phyloP scores from a whole-genome alignment of 2,797 vertebrate genomes.

The Tragelaphus eurycerus region DNA sequence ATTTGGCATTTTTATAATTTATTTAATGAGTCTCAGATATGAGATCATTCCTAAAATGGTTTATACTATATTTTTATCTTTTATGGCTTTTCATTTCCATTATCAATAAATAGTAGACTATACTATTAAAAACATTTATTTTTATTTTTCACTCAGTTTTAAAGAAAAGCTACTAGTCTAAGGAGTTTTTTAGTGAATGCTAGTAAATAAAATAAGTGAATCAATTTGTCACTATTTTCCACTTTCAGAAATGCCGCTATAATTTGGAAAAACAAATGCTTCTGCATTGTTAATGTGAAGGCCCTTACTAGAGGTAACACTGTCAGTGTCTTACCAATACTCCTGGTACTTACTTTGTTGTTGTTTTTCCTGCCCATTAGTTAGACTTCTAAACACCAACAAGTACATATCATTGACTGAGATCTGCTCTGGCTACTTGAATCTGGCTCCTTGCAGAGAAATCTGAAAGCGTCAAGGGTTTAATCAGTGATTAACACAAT shows the following conservation, averaged over 20 bases:
- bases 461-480: neutral
- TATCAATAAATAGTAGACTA: neutral
- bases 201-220: neutral
- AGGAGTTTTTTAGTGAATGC: neutral
- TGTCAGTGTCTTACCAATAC: neutral
- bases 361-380: neutral
- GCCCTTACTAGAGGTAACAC: neutral
- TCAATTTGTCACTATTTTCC: neutral
- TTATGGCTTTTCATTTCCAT: neutral
- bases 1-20: neutral
- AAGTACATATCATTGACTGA: neutral
- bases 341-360: neutral
- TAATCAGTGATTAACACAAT: neutral
- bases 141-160: neutral
- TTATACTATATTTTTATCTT: neutral
- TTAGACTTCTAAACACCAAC: neutral
- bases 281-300: neutral
- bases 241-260: neutral
- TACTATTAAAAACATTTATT: neutral
- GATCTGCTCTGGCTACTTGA: neutral
- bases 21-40: neutral
- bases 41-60: neutral
- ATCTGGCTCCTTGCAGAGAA: neutral
- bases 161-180: neutral
- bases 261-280: neutral